Base-by-base conservation (phyloP, 2,797 vertebrate species). In the Balearica regulorum region DNA sequence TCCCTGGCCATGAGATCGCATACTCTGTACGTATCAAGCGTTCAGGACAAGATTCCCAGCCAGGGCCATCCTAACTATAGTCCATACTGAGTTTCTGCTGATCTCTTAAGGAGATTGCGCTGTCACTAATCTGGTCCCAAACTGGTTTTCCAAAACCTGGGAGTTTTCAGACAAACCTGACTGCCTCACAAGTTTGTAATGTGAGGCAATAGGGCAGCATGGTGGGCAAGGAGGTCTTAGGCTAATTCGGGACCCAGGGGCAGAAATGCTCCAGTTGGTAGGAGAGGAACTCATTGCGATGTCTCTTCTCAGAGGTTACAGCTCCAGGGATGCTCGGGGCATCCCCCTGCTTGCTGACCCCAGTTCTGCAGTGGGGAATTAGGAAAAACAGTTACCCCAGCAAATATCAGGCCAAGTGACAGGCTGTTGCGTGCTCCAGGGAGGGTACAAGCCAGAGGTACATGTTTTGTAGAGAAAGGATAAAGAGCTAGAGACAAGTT, bases 1-100 rank as follows among this genome's bases (percentile, higher is more conserved):
- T 79, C 39, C 90, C 81, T 44, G 71, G 77, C 78, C 75, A 84
- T 76, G 87, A 65, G 89, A 79, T 54, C 6, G 7, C 76, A 64
- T 90, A 61, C 58, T 77, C 58, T 77, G 13, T 82, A 72, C 8
- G 1, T 86, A 81, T 71, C 78, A 91, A 94, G 87, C 91, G 76
- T 64, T 51, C 4, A 3, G 61, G 77, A 39, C 75, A 76, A 35
- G 70, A 90, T 77, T 97, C 92, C 77, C 39, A 80, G 35, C 66
- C 19, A 5, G 87, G 70, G 64, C 92, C 17, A 3, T 84, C 39
- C 48, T 72, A 68, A 16, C 29, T 87, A 25, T 68, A 31, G 75
- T 84, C 51, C 57, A 21, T 53, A 65, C 39, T 29, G 69, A 87
- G 70, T 81, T 96, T 93, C 72, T 92, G 49, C 75, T 60, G 29